phyloP scores from a whole-genome alignment of 2,797 vertebrate genomes.

The Myiothlypis chrysogaster region DNA sequence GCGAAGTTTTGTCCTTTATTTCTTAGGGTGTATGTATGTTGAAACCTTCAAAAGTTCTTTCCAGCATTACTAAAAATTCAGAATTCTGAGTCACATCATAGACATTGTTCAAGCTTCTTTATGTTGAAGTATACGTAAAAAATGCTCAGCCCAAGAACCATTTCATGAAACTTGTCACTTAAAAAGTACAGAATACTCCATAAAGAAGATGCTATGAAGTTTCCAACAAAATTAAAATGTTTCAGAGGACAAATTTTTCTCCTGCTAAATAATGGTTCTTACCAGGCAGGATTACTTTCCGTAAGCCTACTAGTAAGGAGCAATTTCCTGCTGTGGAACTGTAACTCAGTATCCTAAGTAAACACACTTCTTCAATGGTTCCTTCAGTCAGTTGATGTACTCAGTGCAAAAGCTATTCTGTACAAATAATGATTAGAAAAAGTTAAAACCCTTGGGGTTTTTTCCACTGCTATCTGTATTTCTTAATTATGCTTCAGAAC shows the following conservation, averaged over 20 bases:
- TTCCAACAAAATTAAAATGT: neutral
- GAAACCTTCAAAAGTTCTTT: neutral
- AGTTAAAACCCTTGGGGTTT: neutral
- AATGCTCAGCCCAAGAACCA: neutral
- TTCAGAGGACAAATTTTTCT: neutral
- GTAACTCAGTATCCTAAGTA: neutral
- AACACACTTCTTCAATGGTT: neutral
- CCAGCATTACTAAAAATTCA: neutral
- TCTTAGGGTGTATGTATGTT: neutral
- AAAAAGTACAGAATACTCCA: neutral
- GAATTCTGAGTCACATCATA: neutral
- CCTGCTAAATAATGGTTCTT: neutral
- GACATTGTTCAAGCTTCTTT: neutral
- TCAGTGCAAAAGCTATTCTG: neutral
- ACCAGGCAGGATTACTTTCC: neutral
- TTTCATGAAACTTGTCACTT: neutral
- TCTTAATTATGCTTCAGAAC: neutral
- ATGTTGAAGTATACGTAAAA: neutral
- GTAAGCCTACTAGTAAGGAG: neutral
- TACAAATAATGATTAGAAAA: neutral
- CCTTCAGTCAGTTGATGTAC: neutral
- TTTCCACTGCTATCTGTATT: neutral
- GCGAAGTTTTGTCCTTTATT: neutral
- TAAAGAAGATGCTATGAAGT: neutral
- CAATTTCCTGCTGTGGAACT: neutral